Evolutionary conservation across 2,113 vertebrate genomes (phyloP), one percentile per base, ranked within the genome.

Genomic region (Condylura cristata): DNA sequence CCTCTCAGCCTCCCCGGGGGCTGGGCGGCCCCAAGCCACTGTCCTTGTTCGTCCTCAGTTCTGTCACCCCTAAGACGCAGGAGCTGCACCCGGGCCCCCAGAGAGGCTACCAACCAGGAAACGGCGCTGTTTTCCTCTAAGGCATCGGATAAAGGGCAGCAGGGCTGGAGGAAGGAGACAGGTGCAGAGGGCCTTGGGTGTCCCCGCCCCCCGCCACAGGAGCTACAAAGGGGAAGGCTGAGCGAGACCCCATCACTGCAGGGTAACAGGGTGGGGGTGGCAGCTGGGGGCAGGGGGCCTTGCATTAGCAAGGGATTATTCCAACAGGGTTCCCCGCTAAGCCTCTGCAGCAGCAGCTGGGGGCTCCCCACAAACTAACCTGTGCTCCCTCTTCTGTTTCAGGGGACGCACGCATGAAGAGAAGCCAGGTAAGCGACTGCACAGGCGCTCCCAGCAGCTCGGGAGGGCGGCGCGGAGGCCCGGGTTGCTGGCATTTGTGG

Each of bases 401-500:
- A 97, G 97, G 90, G 61, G 58, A 78, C 39, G 86, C 32, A 75
- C 30, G n/a, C 58, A 46, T 24, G 10, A 93, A 56, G 4, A 24
- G 30, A 44, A 93, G 58, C 51, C 83, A 96, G 95, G 97, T 97
- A 90, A 94, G 96, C 34, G 46, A 44, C 60, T 32, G 60, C 8
- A 61, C 3, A 3, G 24, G 18, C 24, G 8, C 58, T 60, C 3
- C 3, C 24, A 28, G 58, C 8, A 10, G 22, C 58, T 26, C 24
- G 32, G 24, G 2, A 10, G 1, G 14, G 14, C 28, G 51, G 8
- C 46, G 78, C 75, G 48, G 61, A 48, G 83, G 65, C 61, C 61
- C 37, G 58, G 26, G 22, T 8, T 8, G 58, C n/a, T n/a, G n/a
- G n/a, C 24, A 28, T 61, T 30, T 61, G 58, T 53, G 3, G 17